Conservation (phyloP, 2,797 vertebrate species). For the Phalanger gymnotis region DNA sequence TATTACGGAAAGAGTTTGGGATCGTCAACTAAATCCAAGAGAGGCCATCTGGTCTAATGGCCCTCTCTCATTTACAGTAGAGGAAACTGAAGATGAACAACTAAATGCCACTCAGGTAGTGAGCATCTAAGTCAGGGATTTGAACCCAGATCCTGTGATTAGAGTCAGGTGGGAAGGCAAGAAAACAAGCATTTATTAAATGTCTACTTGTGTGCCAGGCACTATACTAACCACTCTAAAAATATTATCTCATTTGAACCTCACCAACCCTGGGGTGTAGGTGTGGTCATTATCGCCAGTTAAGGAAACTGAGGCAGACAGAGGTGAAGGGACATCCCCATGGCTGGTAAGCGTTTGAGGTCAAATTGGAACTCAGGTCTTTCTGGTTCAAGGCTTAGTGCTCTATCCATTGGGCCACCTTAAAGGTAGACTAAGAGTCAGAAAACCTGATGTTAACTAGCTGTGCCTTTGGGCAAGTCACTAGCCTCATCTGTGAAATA, state of each 20-base stretch:
- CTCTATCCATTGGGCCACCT: not conserved
- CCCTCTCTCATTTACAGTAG: not conserved
- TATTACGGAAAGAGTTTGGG: not conserved
- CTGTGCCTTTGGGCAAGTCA: too few species aligned
- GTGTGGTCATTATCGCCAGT: not conserved
- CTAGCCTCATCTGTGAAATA: too few species aligned
- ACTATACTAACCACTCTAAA: not conserved
- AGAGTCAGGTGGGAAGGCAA: not conserved
- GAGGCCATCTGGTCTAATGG: not conserved
- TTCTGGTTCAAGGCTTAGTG: not conserved
- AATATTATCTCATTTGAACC: not conserved
- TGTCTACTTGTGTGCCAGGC: not conserved
- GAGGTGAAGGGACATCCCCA: not conserved
- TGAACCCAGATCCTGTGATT: not conserved
- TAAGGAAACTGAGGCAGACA: not conserved
- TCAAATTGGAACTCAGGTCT: not conserved
- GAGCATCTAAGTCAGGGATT: not conserved
- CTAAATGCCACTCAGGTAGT: not conserved
- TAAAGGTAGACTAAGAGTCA: not conserved
- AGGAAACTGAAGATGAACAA: not conserved
- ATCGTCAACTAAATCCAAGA: not conserved
- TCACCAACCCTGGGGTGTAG: not conserved
- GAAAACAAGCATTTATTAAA: not conserved
- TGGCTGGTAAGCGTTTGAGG: not conserved
- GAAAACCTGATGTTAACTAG: not conserved